Evolutionary conservation across 2,113 vertebrate genomes (phyloP).

Genomic region (Pogonocichla stellata): DNA sequence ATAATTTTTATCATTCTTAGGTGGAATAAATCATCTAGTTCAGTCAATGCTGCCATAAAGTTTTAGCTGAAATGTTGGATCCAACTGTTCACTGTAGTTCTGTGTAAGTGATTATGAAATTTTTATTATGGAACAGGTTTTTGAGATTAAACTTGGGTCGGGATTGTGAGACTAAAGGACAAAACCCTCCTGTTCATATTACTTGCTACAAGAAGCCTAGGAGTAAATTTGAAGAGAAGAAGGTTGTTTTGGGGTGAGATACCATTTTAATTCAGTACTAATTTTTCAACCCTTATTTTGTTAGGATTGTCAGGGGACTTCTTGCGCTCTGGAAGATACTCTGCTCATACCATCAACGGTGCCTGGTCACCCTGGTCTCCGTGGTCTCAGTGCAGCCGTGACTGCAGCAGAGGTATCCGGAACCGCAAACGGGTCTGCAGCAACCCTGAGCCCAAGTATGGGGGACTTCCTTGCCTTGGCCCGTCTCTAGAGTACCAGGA

Average conservation of each 20-base stretch:
- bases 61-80: background rate
- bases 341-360: conserved; percentile 87
- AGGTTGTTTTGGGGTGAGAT: background rate
- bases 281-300: background rate
- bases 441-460: conserved; percentile 90
- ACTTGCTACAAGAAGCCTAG: background rate
- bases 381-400: conserved; percentile 94
- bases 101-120: background rate
- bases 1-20: background rate
- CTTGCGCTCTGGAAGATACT: conserved; percentile 85
- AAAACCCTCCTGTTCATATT: background rate
- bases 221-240: background rate
- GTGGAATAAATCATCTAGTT: background rate
- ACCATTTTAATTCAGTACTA: background rate
- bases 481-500: conserved; percentile 92
- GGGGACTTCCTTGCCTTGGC: conserved; percentile 89
- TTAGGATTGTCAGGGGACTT: conserved; percentile 83
- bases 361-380: conserved; percentile 92
- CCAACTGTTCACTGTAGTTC: background rate
- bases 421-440: conserved; percentile 90
- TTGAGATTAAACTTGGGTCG: background rate
- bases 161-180: background rate
- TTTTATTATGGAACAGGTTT: background rate
- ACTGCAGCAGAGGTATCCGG: conserved; percentile 92
- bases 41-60: background rate